These are phyloP conservation scores for Zoanthus gigantus DNA, from an alignment of 92 coral and sea anemone genomes.

Conservation along the genomic window DNA sequence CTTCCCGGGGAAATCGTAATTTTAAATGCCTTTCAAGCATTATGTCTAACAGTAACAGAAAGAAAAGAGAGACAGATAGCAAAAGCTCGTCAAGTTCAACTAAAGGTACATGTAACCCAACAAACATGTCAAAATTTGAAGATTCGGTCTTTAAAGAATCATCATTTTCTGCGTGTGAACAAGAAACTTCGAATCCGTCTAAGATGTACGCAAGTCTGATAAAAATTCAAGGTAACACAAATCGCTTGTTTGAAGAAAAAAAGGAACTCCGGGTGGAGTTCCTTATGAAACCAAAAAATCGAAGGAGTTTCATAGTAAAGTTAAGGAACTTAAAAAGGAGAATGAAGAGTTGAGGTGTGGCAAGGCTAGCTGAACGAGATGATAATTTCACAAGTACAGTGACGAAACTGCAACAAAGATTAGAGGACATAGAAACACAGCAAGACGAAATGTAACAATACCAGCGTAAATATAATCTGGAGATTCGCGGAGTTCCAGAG, in stretches of 20 bases:
- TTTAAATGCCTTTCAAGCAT: too few relatives aligned
- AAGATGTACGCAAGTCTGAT: not conserved
- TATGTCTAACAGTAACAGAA: too few relatives aligned
- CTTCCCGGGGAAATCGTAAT: too few relatives aligned
- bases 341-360: not conserved
- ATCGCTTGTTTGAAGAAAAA: not conserved
- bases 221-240: not conserved
- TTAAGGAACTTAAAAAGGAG: not conserved
- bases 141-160: slow-evolving; percentile 5
- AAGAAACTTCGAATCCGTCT: not conserved
- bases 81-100: slow-evolving; percentile 10
- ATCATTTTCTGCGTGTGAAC: not conserved
- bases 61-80: too few relatives aligned
- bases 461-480: not conserved
- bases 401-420: not conserved
- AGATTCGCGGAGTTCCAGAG: not conserved
- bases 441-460: slow-evolving; percentile 1
- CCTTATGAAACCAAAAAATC: not conserved
- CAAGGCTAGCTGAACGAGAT: not conserved
- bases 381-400: not conserved
- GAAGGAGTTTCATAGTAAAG: not conserved
- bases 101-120: not conserved
- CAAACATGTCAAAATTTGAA: not conserved
- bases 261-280: not conserved
- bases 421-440: slow-evolving; percentile 5